Conservation (phyloP, 2,888 invertebrate genomes). For the Pimpla rufipes region DNA sequence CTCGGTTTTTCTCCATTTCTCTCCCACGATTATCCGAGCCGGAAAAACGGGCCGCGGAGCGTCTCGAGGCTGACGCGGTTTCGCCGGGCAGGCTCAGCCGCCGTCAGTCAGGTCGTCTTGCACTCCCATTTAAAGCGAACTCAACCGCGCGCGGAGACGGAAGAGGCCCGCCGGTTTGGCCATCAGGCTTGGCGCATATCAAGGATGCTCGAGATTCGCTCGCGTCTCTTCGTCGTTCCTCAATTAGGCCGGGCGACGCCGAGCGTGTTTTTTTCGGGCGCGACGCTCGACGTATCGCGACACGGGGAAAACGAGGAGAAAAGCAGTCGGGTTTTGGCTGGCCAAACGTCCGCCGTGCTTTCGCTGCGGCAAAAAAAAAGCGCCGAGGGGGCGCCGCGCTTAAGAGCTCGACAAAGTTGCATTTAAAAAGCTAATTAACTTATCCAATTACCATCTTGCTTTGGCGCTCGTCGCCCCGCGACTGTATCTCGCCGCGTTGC, state of each 20-base stretch:
- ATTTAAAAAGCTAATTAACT: conserved; percentile 82
- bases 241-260: conserved; percentile 63
- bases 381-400: conserved; percentile 67
- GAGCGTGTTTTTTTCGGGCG: conserved; percentile 53
- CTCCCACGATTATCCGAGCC: conserved; percentile 34
- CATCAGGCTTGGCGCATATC: conserved; percentile 42
- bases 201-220: conserved; percentile 58
- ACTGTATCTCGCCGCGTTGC: conserved; percentile 15
- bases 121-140: conserved; percentile 77
- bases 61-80: background rate
- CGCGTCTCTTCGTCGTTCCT: conserved; percentile 57
- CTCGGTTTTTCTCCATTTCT: conserved; percentile 16
- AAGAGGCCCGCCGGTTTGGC: conserved; percentile 36
- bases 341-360: conserved; percentile 49
- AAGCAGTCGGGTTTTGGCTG: conserved; percentile 33
- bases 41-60: conserved; percentile 12
- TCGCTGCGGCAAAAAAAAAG: conserved; percentile 21
- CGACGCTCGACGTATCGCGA: conserved; percentile 25
- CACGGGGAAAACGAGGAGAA: conserved; percentile 8
- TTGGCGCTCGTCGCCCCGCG: conserved; percentile 20
- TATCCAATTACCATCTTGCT: conserved; percentile 77
- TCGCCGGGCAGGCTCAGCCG: too few relatives aligned
- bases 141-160: conserved; percentile 26
- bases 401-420: conserved; percentile 77
- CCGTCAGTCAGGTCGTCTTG: conserved; percentile 67